These are phyloP conservation scores for Pseudorasbora parva DNA, from an alignment of 2,113 vertebrate species.

Conservation along the genomic window DNA sequence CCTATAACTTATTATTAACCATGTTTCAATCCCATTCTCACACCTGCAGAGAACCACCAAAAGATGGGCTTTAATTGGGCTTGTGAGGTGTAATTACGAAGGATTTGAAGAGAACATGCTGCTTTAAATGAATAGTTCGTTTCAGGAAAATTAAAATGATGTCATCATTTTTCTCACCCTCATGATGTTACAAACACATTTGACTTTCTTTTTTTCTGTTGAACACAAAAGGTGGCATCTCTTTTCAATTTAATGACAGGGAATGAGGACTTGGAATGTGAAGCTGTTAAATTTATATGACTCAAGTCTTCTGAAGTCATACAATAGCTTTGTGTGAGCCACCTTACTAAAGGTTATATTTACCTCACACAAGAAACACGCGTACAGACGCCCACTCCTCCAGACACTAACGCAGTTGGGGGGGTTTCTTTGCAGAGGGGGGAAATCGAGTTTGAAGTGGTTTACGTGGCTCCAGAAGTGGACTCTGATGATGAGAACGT, in stretches of 20 bases:
- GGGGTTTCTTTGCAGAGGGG: conserved; percentile 80
- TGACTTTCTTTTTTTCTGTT: not conserved
- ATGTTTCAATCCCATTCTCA: not conserved
- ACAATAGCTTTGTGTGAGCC: not conserved
- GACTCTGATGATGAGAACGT: conserved; percentile 98
- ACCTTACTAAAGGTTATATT: not conserved
- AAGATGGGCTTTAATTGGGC: not conserved
- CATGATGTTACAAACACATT: not conserved
- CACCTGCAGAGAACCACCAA: not conserved
- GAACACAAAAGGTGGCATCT: not conserved
- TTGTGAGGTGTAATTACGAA: not conserved
- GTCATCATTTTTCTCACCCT: not conserved
- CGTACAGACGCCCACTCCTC: not conserved
- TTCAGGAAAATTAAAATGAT: not conserved
- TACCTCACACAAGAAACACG: not conserved
- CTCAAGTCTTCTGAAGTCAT: not conserved
- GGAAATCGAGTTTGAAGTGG: conserved; percentile 98
- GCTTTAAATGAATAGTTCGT: not conserved
- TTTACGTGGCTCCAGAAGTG: conserved; percentile 97
- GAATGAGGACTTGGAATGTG: not conserved
- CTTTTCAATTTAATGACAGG: not conserved
- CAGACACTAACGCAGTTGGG: not conserved
- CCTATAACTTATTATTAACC: not conserved
- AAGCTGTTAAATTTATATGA: not conserved
- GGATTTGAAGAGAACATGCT: not conserved